Base-by-base conservation (phyloP, 2,113 vertebrate genomes). In the Nyctibius bracteatus region DNA sequence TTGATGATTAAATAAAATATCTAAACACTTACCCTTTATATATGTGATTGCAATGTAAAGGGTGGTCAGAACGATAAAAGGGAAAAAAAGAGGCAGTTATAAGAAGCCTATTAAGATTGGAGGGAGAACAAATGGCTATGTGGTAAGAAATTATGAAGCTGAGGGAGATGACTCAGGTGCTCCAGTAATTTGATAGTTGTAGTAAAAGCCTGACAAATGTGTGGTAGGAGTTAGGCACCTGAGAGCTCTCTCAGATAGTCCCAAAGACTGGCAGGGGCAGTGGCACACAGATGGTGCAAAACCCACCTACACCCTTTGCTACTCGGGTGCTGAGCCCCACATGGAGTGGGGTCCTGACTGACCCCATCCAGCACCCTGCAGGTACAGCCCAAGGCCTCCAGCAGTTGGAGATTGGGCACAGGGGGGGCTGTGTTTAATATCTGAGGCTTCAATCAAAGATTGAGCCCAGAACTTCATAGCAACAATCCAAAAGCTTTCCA, bases 401-500 rank as follows among this genome's bases (percentile, higher is more conserved):
- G 61, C 62, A 75, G 49, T 72, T 39, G 31, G 15, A 87, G n/a
- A 30, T 15, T 25, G 88, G 84, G 11, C 25, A 7, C 2, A 7
- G 28, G 10, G 19, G 19, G 16, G 30, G 14, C 31, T 57, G 37
- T 62, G 33, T 44, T 79, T 52, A 35, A 51, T 58, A 35, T 41
- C 7, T 39, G 58, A 81, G 65, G 57, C 71, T 78, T 81, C 87
- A 73, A 35, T 85, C 37, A 15, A 51, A 80, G 83, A 55, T n/a
- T 83, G 67, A 86, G 66, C 67, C 49, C 61, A 66, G 70, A 81
- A 43, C 86, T 93, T 81, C 78, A 63, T 16, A 37, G 35, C 2
- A n/a, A 93, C 92, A 96, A 92, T 94, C 86, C 71, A 74, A 84
- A 94, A 82, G n/a, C 49, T 91, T 94, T 94, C 88, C 90, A 81